A percentile compares a stretch with the other conserved stretches of the same genome.
Conservation (phyloP, 2,113 vertebrate species). For the Donacobius atricapilla region DNA sequence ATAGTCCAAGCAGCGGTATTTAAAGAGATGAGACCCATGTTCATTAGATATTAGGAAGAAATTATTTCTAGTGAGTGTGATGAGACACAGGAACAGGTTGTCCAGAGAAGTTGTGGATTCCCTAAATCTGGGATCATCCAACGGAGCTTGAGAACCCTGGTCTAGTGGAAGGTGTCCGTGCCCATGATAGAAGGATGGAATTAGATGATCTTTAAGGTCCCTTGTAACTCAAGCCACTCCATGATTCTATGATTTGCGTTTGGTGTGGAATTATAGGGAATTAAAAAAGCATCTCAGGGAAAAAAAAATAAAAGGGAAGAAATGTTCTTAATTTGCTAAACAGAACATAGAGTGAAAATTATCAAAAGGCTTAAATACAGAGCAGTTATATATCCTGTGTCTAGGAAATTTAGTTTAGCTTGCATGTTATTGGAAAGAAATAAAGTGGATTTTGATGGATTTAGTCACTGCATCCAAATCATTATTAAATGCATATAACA, state of each 20-base stretch:
- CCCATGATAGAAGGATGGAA: neutral
- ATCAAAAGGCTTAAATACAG: neutral
- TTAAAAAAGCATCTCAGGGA: rapidly evolving
- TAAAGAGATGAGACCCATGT: neutral
- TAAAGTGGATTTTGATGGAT: neutral
- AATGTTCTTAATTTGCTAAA: neutral
- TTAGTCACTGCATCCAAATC: neutral
- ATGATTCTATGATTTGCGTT: neutral
- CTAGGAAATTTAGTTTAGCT: neutral
- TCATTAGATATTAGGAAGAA: neutral
- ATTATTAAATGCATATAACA: neutral
- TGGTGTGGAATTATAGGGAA: neutral
- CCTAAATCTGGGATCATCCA: neutral
- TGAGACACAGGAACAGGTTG: neutral
- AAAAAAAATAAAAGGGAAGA: neutral
- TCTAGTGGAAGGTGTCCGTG: neutral
- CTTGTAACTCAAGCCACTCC: neutral
- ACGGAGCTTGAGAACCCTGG: neutral
- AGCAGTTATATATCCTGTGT: neutral
- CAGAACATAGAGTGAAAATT: neutral
- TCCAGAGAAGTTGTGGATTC: neutral
- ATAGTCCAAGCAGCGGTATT: neutral
- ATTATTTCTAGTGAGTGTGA: neutral
- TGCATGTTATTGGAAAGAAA: neutral
- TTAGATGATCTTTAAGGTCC: neutral